Conservation (phyloP, 2,888 invertebrate genomes). For the Patella pellucida region DNA sequence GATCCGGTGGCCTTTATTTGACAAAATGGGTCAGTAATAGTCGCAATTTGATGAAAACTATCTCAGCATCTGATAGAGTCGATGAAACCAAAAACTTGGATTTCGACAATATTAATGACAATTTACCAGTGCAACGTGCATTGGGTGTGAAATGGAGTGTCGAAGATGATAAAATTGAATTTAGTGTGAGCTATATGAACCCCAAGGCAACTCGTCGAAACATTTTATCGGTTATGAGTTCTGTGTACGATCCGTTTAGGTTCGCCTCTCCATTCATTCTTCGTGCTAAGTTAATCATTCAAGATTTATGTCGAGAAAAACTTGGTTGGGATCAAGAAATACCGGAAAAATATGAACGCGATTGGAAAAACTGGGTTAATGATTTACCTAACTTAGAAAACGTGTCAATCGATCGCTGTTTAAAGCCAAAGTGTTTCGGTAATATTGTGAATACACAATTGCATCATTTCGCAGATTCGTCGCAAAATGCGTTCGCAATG, state of each 20-base stretch:
- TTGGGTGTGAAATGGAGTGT: constrained; percentile 28
- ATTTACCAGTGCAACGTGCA: constrained; percentile 33
- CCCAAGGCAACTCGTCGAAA: background rate
- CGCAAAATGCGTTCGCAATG: background rate
- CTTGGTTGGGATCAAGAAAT: constrained; percentile 13
- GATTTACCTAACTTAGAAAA: constrained; percentile 12
- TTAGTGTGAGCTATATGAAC: background rate
- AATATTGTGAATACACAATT: background rate
- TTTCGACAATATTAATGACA: constrained; percentile 20
- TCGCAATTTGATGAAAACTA: constrained; percentile 31
- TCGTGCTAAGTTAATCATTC: constrained; percentile 3
- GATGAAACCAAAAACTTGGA: constrained; percentile 20
- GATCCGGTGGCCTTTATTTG: constrained; percentile 32
- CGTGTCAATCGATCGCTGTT: background rate
- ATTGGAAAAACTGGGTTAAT: constrained; percentile 17
- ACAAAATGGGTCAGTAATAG: constrained; percentile 38
- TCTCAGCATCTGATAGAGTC: constrained; percentile 32
- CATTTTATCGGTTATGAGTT: constrained; percentile 10
- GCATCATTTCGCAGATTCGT: constrained; percentile 20
- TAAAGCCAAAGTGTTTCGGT: background rate
- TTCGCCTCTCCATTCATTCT: background rate
- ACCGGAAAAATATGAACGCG: background rate
- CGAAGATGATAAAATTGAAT: constrained; percentile 12
- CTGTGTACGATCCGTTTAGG: constrained; percentile 13
- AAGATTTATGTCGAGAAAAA: constrained; percentile 10